Base-by-base conservation (phyloP, 1,140 invertebrate species). In the Thaumetopoea pityocampa region DNA sequence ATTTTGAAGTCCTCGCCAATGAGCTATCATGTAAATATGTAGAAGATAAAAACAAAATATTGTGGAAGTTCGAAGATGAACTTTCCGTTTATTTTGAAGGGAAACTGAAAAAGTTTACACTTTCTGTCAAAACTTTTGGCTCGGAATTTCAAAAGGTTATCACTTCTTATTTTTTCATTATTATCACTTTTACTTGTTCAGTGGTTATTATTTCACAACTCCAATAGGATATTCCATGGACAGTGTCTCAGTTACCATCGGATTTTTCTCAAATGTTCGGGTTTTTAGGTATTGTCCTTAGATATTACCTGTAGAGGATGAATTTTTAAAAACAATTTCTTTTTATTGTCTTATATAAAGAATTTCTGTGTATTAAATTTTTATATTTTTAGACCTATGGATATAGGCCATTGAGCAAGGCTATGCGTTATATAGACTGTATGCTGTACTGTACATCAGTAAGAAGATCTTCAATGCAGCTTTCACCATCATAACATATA, bases 91-190 rank as follows among this genome's bases (percentile, higher is more conserved):
- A 82, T 50, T 74, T 82, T 42, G 30, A 61, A 18, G 69, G 69
- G 3, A 61, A 66, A 38, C 35, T 72, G 1, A 68, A 63, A 26
- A 64, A 64, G 14, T 82, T 82, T 41, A 60, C 47, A 11, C 34
- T 69, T 15, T 69, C 69, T 9, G 46, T 74, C 14, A 70, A 76
- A 66, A 68, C 56, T 10, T 42, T 64, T 48, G 78, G 78, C 11
- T 64, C 78, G 1, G 71, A 74, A 24, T 80, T 78, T 66, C 76
- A 78, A 62, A 74, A 80, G 59, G 78, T 82, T 50, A 51, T n/a
- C n/a, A n/a, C 18, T 30, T 24, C 0, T 17, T 16, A 33, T 18
- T 16, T 14, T 19, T 42, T 26, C 19, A 7, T 19, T 15, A 19
- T 29, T 22, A 11, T 1, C 26, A 11, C 0, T 7, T 30, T 29